Evolutionary conservation across 2,113 vertebrate species (phyloP), one percentile per base, ranked within the genome.

Genomic region (Nematolebias whitei): DNA sequence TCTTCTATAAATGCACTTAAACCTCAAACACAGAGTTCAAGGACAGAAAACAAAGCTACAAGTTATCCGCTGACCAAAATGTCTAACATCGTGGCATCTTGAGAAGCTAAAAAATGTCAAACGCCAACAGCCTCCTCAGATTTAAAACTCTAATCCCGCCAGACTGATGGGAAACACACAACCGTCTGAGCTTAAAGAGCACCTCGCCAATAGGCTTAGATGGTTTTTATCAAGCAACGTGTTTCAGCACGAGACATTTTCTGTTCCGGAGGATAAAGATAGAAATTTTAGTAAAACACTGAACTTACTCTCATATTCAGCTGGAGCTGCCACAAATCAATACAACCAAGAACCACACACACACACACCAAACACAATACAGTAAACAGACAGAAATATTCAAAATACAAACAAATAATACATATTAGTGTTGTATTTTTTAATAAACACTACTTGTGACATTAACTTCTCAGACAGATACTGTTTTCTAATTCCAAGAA

Each of bases 241-340:
- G 65, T 47, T 50, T 40, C 19, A 13, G 35, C 52, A 29, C 15
- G 26, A 26, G 50, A n/a, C 15, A 29, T 3, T 29, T 7, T 29
- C n/a, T n/a, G n/a, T n/a, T n/a, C n/a, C n/a, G n/a, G 32, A 23
- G 23, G 13, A 50, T 2, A 13, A 24, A 29, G 3, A 29, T 7
- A 1, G 32, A 5, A 35, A 35, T 9, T 35, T 10, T 35, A 10
- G 3, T 10, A 24, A 56, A 60, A 67, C 39, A 8, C 23, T 22
- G 40, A 26, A 91, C 87, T 89, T 88, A 89, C 90, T 84, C 50
- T 90, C 87, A 80, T 55, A 75, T 60, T 84, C 84, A 63, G 50
- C 85, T 85, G 72, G 79, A 68, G 26, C 7, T 59, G 61, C 47
- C 80, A 40, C 16, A 74, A n/a, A 43, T 2, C 61, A 63, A 40